phyloP scores from a whole-genome alignment of 2,888 invertebrate genomes.

The Metacarcinus magister region DNA sequence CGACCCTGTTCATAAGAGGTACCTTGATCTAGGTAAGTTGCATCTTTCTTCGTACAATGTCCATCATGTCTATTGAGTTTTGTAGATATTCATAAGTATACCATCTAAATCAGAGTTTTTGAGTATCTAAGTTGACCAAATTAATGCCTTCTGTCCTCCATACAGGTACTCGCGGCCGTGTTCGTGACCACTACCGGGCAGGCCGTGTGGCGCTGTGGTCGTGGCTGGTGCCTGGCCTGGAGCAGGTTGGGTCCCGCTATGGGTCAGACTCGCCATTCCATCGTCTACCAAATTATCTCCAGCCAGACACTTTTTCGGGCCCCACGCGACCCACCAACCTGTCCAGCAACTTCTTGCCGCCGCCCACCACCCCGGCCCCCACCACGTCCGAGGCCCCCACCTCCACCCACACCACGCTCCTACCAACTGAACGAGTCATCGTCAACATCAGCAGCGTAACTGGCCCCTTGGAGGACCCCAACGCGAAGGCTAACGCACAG shows the following conservation, averaged over 20 bases:
- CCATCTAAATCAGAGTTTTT: background rate
- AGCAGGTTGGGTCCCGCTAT: slow-evolving; percentile 81
- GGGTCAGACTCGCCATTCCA: slow-evolving; percentile 82
- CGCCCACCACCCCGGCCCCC: slow-evolving; percentile 76
- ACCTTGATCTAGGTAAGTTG: slow-evolving; percentile 79
- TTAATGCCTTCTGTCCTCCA: background rate
- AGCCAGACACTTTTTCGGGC: slow-evolving; percentile 81
- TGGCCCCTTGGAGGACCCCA: slow-evolving; percentile 57
- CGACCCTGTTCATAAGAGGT: slow-evolving; percentile 78
- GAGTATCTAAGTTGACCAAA: background rate
- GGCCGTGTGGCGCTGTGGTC: slow-evolving; percentile 98
- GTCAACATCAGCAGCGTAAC: slow-evolving; percentile 68
- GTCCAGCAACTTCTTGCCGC: slow-evolving; percentile 79
- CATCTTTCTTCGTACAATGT: background rate
- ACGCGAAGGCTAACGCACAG: slow-evolving; percentile 5
- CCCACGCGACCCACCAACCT: slow-evolving; percentile 80
- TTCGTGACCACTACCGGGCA: slow-evolving; percentile 97
- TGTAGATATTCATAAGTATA: no score
- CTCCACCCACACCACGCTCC: slow-evolving; percentile 45
- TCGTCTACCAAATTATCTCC: slow-evolving; percentile 77
- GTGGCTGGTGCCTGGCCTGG: slow-evolving; percentile 93
- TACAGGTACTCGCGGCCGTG: slow-evolving; percentile 85
- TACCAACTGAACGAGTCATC: slow-evolving; percentile 49
- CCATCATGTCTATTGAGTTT: background rate
- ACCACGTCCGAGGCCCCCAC: slow-evolving; percentile 68